phyloP scores from a whole-genome alignment of 1,140 invertebrate species.

The Muscidifurax raptorellus region DNA sequence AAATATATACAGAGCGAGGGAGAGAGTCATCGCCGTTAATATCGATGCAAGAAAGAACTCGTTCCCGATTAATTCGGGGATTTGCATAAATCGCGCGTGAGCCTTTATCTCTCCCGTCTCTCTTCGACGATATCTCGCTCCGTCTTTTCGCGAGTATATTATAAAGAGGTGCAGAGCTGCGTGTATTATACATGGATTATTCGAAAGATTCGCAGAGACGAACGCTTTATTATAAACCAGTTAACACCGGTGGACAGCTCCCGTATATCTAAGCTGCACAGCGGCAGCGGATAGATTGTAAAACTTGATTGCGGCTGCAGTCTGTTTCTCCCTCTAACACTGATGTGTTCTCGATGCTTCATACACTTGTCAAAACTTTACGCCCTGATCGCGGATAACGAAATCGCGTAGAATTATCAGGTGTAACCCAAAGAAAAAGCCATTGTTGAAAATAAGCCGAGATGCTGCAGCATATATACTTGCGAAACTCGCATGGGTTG shows the following conservation, averaged over 20 bases:
- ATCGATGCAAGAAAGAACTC: conserved; percentile 11
- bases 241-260: not conserved
- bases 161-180: not conserved
- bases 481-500: too few relatives aligned
- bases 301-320: not conserved
- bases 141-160: too few relatives aligned
- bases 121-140: not conserved
- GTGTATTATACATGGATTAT: not conserved
- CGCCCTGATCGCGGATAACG: too few relatives aligned
- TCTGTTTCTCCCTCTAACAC: too few relatives aligned
- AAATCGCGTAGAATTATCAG: too few relatives aligned
- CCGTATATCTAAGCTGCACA: too few relatives aligned
- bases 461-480: too few relatives aligned
- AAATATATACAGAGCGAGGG: too few relatives aligned
- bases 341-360: too few relatives aligned
- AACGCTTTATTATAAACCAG: not conserved
- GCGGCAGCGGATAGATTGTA: not conserved
- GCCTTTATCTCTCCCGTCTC: not conserved
- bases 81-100: conserved; percentile 21
- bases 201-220: not conserved
- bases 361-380: too few relatives aligned
- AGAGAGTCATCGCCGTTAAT: conserved; percentile 9
- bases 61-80: conserved; percentile 38
- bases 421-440: too few relatives aligned
- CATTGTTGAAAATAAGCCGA: too few relatives aligned